Evolutionary conservation across 2,888 invertebrate genomes (phyloP).

Genomic region (Chrysolina haemoptera): DNA sequence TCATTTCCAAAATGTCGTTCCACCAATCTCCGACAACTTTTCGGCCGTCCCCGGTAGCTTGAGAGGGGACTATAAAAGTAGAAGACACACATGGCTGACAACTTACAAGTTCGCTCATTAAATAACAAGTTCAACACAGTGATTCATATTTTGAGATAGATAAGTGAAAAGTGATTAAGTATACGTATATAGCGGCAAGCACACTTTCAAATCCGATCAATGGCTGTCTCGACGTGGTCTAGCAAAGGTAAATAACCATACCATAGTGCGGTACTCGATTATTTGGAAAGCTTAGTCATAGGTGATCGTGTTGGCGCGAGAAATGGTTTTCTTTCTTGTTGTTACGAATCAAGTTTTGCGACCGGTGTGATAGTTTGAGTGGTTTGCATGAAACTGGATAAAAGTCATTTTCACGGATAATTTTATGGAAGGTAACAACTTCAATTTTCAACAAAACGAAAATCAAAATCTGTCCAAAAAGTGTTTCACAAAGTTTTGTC

Average conservation of each 20-base stretch:
- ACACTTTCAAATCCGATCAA: constrained; percentile 43
- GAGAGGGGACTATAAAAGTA: constrained; percentile 39
- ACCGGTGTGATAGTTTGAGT: background rate
- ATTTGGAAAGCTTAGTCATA: constrained; percentile 45
- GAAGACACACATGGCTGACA: constrained; percentile 17
- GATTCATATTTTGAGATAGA: constrained; percentile 28
- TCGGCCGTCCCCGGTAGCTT: too few species aligned
- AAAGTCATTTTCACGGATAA: background rate
- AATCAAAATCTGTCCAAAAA: too few species aligned
- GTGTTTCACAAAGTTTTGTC: too few species aligned
- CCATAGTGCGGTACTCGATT: constrained; percentile 36
- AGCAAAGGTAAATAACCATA: constrained; percentile 46
- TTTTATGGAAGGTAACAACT: constrained; percentile 10
- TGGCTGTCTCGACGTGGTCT: constrained; percentile 49
- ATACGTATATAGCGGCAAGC: constrained; percentile 14
- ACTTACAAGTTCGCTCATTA: constrained; percentile 12
- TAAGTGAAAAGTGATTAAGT: constrained; percentile 27
- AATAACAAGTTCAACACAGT: constrained; percentile 3
- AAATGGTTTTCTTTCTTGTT: constrained; percentile 24
- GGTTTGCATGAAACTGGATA: background rate
- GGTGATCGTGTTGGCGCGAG: constrained; percentile 42
- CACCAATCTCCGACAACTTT: too few species aligned
- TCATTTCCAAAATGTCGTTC: too few species aligned
- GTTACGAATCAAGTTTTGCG: background rate
- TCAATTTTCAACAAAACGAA: background rate